Base-by-base conservation (phyloP, 1,140 invertebrate genomes). In the Eufriesea mexicana region DNA sequence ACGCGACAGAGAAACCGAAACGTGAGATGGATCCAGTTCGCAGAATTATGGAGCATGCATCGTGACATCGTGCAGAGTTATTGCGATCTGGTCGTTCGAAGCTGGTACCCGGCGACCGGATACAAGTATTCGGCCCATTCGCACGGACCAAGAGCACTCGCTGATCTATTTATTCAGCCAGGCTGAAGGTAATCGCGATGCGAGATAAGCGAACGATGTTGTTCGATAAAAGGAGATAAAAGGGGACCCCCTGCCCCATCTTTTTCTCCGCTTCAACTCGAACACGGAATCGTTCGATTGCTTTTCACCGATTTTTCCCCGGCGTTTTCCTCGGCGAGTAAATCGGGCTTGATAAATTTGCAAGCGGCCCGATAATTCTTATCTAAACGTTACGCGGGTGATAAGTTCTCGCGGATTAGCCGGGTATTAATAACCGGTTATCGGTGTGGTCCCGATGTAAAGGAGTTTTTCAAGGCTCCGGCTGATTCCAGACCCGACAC, bases 41-140 rank as follows among this genome's bases (percentile, higher is more conserved):
- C 73, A 77, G 88, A 85, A 87, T 89, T 89, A 89, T 86, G 75
- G 45, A 70, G 62, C 83, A 62, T 25, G 74, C 61, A 74, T 79
- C 79, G 75, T 62, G 75, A 79, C 77, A 75, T 72, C 76, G 70
- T 66, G 18, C 83, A 73, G 78, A 85, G 62, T 87, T 87, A 87
- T 87, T 84, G 85, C 55, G 68, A 89, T 85, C 77, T 73, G 54
- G 35, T 42, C 74, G 62, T 49, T 68, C 74, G 45, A 35, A 8
- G 57, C 42, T 68, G 35, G 25, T 61, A 55, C 72, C 28, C 54
- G 9, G 18, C n/a, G 42, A 72, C 57, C 75, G 73, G 70, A 62
- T 55, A 84, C 59, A 67, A 67, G 45, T 59, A 74, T 79, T 83
- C 64, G 61, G 61, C n/a, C 77, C 49, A 62, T 87, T 86, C 80